Evolutionary conservation across 92 coral and sea anemone species (phyloP).

Genomic region (Diadumene lineata): DNA sequence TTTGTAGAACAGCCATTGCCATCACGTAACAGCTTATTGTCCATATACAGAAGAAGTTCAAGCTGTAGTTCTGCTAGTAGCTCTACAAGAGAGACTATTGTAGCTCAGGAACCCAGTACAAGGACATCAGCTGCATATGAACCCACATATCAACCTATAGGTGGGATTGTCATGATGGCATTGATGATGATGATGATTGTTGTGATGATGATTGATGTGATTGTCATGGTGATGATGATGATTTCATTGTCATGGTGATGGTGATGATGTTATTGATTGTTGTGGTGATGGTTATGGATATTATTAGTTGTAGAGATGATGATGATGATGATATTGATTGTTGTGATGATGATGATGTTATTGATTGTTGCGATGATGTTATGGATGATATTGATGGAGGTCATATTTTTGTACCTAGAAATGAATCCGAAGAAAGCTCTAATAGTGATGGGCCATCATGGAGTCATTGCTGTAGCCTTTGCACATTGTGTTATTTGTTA

Average conservation of each 20-base stretch:
- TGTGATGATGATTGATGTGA: background rate
- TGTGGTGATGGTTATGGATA: background rate
- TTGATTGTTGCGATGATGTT: background rate
- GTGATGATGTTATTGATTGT: background rate
- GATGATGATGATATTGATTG: background rate
- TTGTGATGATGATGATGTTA: background rate
- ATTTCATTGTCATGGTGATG: background rate
- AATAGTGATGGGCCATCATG: conserved; percentile 90
- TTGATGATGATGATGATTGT: background rate
- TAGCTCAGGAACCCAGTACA: conserved; percentile 16
- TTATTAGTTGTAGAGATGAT: background rate
- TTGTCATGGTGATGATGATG: background rate
- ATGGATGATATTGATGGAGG: background rate
- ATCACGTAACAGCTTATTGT: conserved; percentile 16
- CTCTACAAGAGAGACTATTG: conserved; percentile 23
- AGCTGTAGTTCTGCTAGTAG: conserved; percentile 59
- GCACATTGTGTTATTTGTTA: conserved; percentile 94
- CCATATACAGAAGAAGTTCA: conserved; percentile 46
- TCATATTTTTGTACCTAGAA: conserved; percentile 34
- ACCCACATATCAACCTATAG: conserved; percentile 14
- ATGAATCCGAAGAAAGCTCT: conserved; percentile 83
- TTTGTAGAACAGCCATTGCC: conserved; percentile 44
- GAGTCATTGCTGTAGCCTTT: conserved; percentile 92
- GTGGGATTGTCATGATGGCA: conserved; percentile 8
- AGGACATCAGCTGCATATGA: conserved; percentile 25